A percentile compares a stretch with the other conserved stretches of the same genome.
phyloP scores from a whole-genome alignment of 1,140 invertebrate genomes.

The Micrasema minimum region DNA sequence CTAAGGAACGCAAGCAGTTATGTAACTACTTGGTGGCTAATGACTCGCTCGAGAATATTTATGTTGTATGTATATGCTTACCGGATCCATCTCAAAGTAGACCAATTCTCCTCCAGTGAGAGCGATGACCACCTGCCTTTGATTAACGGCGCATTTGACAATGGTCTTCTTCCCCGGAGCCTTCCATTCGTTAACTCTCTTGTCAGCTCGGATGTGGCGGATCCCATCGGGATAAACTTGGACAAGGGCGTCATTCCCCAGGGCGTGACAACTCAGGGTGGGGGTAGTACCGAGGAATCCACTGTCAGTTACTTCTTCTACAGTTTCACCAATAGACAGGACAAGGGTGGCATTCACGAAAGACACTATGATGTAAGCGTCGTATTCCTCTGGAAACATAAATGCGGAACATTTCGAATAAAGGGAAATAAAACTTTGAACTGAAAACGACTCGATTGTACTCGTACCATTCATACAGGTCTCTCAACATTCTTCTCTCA shows the following conservation, averaged over 20 bases:
- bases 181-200: slow-evolving; percentile 99
- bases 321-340: slow-evolving; percentile 98
- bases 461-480: too few species aligned
- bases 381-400: slow-evolving; percentile 92
- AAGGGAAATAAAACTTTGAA: neutral
- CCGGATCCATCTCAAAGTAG: slow-evolving; percentile 99
- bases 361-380: slow-evolving; percentile 99
- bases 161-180: slow-evolving; percentile 97
- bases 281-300: slow-evolving; percentile 99
- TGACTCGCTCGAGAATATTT: slow-evolving; percentile 5
- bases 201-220: slow-evolving; percentile 96
- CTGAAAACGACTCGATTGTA: neutral
- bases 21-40: slow-evolving; percentile 23
- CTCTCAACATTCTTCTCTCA: too few species aligned
- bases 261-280: slow-evolving; percentile 94
- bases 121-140: slow-evolving; percentile 98
- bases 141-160: slow-evolving; percentile 98
- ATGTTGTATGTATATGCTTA: too few species aligned
- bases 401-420: slow-evolving; percentile 56
- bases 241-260: slow-evolving; percentile 97
- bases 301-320: slow-evolving; percentile 99
- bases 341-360: slow-evolving; percentile 99
- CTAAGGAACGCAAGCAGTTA: slow-evolving; percentile 37
- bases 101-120: slow-evolving; percentile 97
- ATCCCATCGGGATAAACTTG: slow-evolving; percentile 99